phyloP scores from a whole-genome alignment of 2,113 vertebrate genomes.

The Phoenicopterus ruber region DNA sequence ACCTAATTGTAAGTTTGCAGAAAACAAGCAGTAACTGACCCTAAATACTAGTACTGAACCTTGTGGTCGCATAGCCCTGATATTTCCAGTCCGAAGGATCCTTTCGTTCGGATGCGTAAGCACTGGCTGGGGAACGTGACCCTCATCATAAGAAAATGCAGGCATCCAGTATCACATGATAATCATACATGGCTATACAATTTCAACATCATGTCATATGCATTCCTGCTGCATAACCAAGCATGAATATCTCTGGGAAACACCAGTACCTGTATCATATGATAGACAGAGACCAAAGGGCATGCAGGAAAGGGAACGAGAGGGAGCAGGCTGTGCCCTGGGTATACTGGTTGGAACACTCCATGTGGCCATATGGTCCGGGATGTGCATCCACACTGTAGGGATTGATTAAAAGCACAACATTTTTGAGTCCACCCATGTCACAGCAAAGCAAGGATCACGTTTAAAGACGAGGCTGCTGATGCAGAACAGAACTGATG shows the following conservation, averaged over 20 bases:
- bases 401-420: not conserved
- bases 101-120: not conserved
- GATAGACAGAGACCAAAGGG: not conserved
- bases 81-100: not conserved
- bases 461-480: not conserved
- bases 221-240: not conserved
- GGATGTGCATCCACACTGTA: not conserved
- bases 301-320: not conserved
- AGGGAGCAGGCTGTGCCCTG: not conserved
- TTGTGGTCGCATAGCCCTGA: not conserved
- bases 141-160: not conserved
- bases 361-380: not conserved
- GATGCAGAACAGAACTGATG: not conserved
- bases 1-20: not conserved
- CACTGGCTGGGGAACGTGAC: not conserved
- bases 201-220: not conserved
- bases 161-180: not conserved
- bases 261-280: not conserved
- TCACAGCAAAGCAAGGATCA: not conserved
- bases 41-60: not conserved
- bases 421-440: not conserved
- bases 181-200: not conserved
- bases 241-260: not conserved
- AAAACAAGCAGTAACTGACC: not conserved
- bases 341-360: not conserved